These are phyloP conservation scores for Darevskia mixta DNA, from an alignment of 2,797 vertebrate species.

Conservation along the genomic window DNA sequence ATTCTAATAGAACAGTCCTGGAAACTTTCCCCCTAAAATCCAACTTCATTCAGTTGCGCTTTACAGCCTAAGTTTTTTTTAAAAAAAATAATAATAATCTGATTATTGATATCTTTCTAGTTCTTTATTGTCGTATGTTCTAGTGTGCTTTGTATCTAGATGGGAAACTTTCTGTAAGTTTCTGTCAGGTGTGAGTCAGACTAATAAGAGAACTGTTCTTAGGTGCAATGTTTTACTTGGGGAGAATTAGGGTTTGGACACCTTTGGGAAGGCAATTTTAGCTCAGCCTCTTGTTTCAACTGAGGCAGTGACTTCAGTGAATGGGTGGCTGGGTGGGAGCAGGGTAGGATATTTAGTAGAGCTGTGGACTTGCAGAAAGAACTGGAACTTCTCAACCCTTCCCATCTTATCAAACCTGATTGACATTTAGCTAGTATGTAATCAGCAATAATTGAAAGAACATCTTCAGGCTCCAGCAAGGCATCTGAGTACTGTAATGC, in stretches of 20 bases:
- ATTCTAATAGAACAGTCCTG: background rate
- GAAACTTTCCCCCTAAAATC: background rate
- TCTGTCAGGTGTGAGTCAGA: background rate
- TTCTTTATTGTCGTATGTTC: background rate
- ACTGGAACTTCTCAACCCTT: background rate
- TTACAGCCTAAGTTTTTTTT: background rate
- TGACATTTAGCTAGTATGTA: background rate
- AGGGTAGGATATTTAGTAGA: no score
- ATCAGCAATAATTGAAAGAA: background rate
- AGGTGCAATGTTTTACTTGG: background rate
- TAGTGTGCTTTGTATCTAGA: background rate
- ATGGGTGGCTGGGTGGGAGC: background rate
- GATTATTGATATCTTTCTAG: background rate
- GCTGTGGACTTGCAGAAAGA: background rate
- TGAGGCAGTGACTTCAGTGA: background rate
- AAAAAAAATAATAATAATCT: no score
- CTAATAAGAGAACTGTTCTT: background rate
- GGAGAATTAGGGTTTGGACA: no score
- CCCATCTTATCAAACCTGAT: background rate
- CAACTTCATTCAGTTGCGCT: no score
- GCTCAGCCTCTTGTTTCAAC: background rate
- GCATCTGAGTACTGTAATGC: background rate
- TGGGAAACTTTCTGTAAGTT: no score
- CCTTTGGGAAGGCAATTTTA: background rate
- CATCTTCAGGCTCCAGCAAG: background rate